phyloP scores from a whole-genome alignment of 2,797 vertebrate genomes.

The Sparidentex hasta region DNA sequence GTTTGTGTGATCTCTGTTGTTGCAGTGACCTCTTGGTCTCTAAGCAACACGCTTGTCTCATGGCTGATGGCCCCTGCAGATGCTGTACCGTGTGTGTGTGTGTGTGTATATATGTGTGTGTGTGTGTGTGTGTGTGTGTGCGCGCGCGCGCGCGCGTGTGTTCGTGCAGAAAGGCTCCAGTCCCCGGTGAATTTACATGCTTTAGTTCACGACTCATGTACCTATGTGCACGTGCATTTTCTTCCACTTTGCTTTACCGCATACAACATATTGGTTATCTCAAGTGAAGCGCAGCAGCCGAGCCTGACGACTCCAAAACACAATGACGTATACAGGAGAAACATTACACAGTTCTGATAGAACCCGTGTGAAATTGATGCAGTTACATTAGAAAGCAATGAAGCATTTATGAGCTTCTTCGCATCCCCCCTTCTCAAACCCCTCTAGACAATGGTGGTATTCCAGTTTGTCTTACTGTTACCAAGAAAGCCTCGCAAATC shows the following conservation, averaged over 20 bases:
- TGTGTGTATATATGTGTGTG: constrained; percentile 3
- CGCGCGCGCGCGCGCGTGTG: too few relatives aligned
- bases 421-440: constrained; percentile 56
- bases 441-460: constrained; percentile 73
- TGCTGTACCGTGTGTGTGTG: constrained; percentile 15
- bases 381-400: constrained; percentile 42
- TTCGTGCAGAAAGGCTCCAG: constrained; percentile 17
- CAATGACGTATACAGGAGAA: constrained; percentile 12
- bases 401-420: constrained; percentile 31
- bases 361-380: constrained; percentile 28
- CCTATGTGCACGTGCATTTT: constrained; percentile 13
- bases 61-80: constrained; percentile 65
- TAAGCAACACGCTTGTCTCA: constrained; percentile 73
- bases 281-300: constrained; percentile 4
- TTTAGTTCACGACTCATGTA: constrained; percentile 6
- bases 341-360: constrained; percentile 7
- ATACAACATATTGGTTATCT: not conserved
- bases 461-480: constrained; percentile 76
- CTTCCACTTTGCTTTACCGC: not conserved
- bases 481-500: constrained; percentile 75
- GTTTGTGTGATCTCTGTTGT: constrained; percentile 82
- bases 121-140: not conserved
- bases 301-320: constrained; percentile 19
- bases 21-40: constrained; percentile 79
- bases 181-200: constrained; percentile 13